Evolutionary conservation across 2,888 invertebrate genomes (phyloP).

Genomic region (Tortricodes alternella): DNA sequence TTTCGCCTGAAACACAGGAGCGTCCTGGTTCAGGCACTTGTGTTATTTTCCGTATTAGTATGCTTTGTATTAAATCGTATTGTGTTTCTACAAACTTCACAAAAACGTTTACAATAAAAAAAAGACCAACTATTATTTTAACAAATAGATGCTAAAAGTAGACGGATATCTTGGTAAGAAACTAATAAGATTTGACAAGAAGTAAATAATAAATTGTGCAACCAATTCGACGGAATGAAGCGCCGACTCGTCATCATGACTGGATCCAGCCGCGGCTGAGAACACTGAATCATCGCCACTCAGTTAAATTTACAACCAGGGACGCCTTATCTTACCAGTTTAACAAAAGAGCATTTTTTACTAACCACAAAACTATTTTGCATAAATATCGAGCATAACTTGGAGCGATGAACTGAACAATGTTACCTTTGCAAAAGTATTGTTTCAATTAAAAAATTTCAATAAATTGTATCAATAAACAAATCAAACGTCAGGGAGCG

Average conservation of each 20-base stretch:
- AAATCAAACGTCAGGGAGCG: slow-evolving; percentile 60
- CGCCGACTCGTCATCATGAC: slow-evolving; percentile 56
- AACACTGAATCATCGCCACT: slow-evolving; percentile 66
- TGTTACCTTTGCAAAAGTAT: slow-evolving; percentile 68
- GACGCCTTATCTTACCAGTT: slow-evolving; percentile 60
- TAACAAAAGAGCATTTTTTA: slow-evolving; percentile 70
- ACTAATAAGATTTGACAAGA: slow-evolving; percentile 70
- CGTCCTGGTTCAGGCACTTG: no score
- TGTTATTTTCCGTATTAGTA: no score
- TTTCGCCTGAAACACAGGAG: no score
- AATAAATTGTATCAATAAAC: slow-evolving; percentile 72
- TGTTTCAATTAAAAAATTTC: slow-evolving; percentile 67
- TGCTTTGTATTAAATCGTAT: no score
- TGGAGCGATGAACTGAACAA: slow-evolving; percentile 55
- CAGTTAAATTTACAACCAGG: slow-evolving; percentile 64
- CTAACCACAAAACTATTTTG: slow-evolving; percentile 56
- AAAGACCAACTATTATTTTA: neutral
- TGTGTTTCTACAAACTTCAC: no score
- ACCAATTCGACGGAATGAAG: slow-evolving; percentile 54
- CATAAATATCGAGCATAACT: slow-evolving; percentile 56
- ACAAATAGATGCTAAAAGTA: slow-evolving; percentile 3
- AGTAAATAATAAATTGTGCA: slow-evolving; percentile 71
- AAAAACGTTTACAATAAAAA: neutral
- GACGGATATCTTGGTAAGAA: slow-evolving; percentile 53
- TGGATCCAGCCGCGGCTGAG: slow-evolving; percentile 42